Evolutionary conservation across 2,113 vertebrate species (phyloP).

Genomic region (Mellivora capensis): DNA sequence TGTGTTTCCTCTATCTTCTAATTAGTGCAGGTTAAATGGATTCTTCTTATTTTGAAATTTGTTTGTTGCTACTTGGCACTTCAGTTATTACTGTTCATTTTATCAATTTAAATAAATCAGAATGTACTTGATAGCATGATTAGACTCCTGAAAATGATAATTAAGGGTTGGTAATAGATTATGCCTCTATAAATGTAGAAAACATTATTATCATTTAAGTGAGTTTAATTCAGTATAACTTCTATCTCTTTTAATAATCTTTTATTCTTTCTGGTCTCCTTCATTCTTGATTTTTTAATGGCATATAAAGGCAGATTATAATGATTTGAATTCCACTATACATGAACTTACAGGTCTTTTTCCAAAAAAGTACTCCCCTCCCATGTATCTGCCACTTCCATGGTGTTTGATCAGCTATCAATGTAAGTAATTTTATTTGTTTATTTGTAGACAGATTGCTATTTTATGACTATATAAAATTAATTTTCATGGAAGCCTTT

Average conservation of each 20-base stretch:
- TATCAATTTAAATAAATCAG: conserved; percentile 5
- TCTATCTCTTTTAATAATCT: background rate
- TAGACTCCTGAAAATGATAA: background rate
- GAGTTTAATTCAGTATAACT: background rate
- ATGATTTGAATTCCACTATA: background rate
- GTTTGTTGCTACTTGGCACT: background rate
- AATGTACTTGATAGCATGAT: background rate
- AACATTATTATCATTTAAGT: background rate
- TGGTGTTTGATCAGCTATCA: background rate
- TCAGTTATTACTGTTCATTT: background rate
- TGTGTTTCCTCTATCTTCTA: background rate
- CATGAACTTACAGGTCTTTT: background rate
- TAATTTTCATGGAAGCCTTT: background rate
- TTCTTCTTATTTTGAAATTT: conserved; percentile 2
- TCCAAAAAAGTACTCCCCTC: background rate
- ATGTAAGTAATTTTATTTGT: background rate
- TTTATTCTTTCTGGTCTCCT: background rate
- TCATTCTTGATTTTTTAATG: background rate
- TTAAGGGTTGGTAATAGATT: background rate
- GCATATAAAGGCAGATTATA: background rate
- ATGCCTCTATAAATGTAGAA: background rate
- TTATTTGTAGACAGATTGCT: background rate
- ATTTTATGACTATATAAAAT: background rate
- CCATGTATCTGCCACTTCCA: background rate
- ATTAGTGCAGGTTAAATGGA: background rate